Evolutionary conservation across 2,113 vertebrate species (phyloP), one percentile per base, ranked within the genome.

Genomic region (Eclectus roratus): DNA sequence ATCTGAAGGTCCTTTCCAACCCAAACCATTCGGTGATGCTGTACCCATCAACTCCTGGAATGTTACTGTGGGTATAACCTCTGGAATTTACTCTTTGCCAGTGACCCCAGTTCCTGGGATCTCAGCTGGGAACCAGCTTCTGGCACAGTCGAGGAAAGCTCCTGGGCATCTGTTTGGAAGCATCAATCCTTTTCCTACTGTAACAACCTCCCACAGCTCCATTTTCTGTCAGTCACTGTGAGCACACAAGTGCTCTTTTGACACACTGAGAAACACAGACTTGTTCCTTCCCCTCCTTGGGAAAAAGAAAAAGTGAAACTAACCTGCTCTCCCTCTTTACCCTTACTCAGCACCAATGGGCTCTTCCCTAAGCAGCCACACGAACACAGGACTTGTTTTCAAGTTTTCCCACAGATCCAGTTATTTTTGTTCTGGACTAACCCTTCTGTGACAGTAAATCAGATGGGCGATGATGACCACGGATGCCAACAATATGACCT

Each of bases 221-320:
- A 11, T 86, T 88, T 85, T 46, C 78, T 46, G 11, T 46, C 19
- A 1, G 24, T 44, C 77, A 64, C 53, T 69, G 79, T 41, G 83
- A 88, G 79, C 85, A 46, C 91, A 56, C 77, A 31, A 68, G 29
- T 7, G 33, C 20, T 39, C 53, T 9, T 91, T 47, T 83, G 88
- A 93, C 76, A 76, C 24, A 31, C 5, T 49, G 8, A 46, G 91
- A 96, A 85, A 76, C 31, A 20, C 68, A 10, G 47, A 12, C 16
- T 49, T 78, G 88, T 79, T 91, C 49, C 61, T 93, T 94, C 90
- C 44, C 20, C 49, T 90, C 24, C 76, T 78, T 11, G 28, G 63
- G 85, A 77, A 94, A 97, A 88, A 92, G 35, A 35, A 91, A 97
- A 95, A 97, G 90, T 58, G 88, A 97, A 97, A 97, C 83, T 71